Percentiles rank a stretch among this genome's conserved stretches.
These are phyloP conservation scores for Tadarida brasiliensis DNA, from an alignment of 2,797 vertebrate species.

Conservation along the genomic window DNA sequence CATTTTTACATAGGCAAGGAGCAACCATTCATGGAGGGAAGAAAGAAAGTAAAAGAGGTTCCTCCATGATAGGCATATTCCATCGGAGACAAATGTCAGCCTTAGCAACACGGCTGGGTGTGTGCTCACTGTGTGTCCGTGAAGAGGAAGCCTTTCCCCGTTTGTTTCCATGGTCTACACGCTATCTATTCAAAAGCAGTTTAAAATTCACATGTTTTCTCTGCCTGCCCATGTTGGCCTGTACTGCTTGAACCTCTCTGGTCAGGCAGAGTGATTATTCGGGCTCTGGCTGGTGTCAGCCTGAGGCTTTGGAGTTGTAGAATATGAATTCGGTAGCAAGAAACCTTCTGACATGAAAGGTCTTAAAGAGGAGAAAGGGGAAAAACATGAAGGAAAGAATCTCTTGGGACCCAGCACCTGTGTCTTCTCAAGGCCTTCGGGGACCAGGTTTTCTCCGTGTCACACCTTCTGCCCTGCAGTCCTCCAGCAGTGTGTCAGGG, in stretches of 20 bases:
- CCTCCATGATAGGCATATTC: background rate
- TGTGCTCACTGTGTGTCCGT: background rate
- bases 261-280: background rate
- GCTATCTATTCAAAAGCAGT: conserved; percentile 15
- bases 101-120: background rate
- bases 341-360: background rate
- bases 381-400: background rate
- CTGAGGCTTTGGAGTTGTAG: background rate
- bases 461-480: background rate
- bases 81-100: background rate
- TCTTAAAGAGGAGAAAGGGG: conserved; percentile 27
- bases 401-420: background rate
- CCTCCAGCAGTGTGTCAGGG: background rate
- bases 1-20: conserved; percentile 58
- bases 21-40: background rate
- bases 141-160: background rate
- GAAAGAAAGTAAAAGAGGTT: conserved; percentile 50
- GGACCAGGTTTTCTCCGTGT: background rate
- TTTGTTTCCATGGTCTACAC: conserved; percentile 31
- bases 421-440: conserved; percentile 28
- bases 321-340: background rate
- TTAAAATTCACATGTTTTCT: background rate
- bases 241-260: background rate
- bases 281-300: background rate
- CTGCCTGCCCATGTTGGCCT: background rate